Base-by-base conservation (phyloP, 1,140 invertebrate species). In the Drosophila jambulina region DNA sequence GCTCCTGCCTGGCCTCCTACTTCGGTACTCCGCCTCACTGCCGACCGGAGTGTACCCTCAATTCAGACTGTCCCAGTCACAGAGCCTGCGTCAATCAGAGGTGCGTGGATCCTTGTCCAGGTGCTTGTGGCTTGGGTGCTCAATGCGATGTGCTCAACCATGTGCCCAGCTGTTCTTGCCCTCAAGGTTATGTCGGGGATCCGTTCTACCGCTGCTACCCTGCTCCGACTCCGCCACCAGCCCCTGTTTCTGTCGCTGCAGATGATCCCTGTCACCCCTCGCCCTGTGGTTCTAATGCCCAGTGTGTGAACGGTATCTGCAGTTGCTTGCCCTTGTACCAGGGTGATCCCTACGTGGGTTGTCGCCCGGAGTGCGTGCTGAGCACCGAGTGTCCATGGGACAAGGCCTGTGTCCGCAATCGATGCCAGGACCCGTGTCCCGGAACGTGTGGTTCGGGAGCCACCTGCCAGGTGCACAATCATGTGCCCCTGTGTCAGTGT, bases 331-430 rank as follows among this genome's bases (percentile, higher is more conserved):
- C 95, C 2, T 96, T 96, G 84, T 97, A 97, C 90, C 96, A 96
- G 69, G 97, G 97, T 34, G 94, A 95, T 91, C 95, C 95, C 4
- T 95, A 96, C 61, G 83, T 93, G 71, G 95, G 94, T 3, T 98
- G 97, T 93, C 93, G 96, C 76, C 97, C 97, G 17, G 97, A 97
- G 93, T 98, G 97, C 92, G 95, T 97, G 0, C 94, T 97, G 79
- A 98, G 96, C 92, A 95, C 96, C 3, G 97, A 98, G 75, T 98
- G 97, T 91, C 93, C 96, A 1, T 93, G 95, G 56, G 93, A 95
- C 46, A 96, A 95, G 91, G 95, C 96, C 5, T 97, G 97, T 85
- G 95, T 95, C 57, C 95, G 95, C 71, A 95, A 96, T 74, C 96
- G 95, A 90, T 97, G 96, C 91, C 92, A 94, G 9, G 95, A 97